A percentile compares a stretch with the other conserved stretches of the same genome.
phyloP scores from a whole-genome alignment of 1,140 invertebrate genomes.

The Drosophila kikkawai region DNA sequence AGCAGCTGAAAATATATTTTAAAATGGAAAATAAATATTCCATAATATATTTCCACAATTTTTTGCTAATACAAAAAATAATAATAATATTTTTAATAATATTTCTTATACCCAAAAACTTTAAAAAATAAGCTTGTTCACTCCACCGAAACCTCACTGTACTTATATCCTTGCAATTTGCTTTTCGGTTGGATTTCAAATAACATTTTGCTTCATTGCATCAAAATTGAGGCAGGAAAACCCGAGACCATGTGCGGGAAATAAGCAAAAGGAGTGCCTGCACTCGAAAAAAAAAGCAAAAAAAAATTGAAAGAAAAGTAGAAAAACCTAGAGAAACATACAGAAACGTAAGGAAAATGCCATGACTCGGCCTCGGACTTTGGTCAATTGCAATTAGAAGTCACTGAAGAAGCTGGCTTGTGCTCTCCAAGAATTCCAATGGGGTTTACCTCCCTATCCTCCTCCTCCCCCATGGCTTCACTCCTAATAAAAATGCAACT shows the following conservation, averaged over 20 bases:
- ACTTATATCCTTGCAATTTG: conserved; percentile 63
- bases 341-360: conserved; percentile 7
- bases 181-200: conserved; percentile 80
- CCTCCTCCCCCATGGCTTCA: not conserved
- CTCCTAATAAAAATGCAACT: conserved; percentile 56
- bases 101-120: not conserved
- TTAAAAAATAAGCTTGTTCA: not conserved
- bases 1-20: no score
- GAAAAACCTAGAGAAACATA: not conserved
- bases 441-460: conserved; percentile 1
- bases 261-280: conserved; percentile 9
- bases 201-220: conserved; percentile 81
- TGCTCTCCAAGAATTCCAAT: conserved; percentile 50
- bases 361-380: conserved; percentile 45
- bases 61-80: not conserved
- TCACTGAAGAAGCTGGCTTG: conserved; percentile 49
- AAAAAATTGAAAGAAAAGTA: not conserved
- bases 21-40: no score
- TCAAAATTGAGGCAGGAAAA: conserved; percentile 75
- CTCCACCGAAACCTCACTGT: not conserved
- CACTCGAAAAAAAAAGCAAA: conserved; percentile 5
- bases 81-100: not conserved
- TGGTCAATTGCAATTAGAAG: conserved; percentile 81
- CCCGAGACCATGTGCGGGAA: conserved; percentile 3
- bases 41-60: not conserved